Base-by-base conservation (phyloP, 2,888 invertebrate species). In the Hydrotaea diabolus region DNA sequence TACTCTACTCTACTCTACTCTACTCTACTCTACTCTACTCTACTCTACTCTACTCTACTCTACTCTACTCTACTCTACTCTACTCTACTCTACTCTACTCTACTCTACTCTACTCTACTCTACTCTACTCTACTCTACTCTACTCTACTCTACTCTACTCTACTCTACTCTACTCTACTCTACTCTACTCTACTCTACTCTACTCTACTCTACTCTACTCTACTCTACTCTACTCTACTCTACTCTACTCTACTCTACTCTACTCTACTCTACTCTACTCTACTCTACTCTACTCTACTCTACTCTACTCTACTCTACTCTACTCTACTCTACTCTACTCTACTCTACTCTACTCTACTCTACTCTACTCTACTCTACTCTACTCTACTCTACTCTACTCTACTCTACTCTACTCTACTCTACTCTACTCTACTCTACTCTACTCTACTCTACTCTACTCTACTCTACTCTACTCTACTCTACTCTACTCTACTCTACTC, bases 21-120 rank as follows among this genome's bases (percentile, higher is more conserved):
- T 57, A 74, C 36, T 55, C 57, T 57, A 74, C 36, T 55, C 57
- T 57, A 74, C 36, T 55, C 57, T 36, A 74, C 36, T 55, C 57
- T 74, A 74, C 59, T 74, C 74, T 74, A 74, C 36, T 55, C 57
- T 74, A 74, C 36, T 55, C 57, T 74, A 74, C 36, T 55, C 71
- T 71, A 71, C 21, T 43, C 71, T 71, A 71, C 21, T 43, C 71
- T 71, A 71, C 21, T 43, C 71, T 71, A 71, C 21, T 43, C 71
- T 71, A 71, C 21, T 43, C 71, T 71, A 71, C 21, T 43, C 71
- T 71, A 71, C 21, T 43, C 71, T 71, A 71, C 21, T 43, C 71
- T 71, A 71, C 21, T 43, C 71, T 71, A 71, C 21, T 43, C 71
- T 71, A 71, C 21, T 43, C 71, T 71, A 71, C 21, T 43, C 71